phyloP scores from a whole-genome alignment of 2,797 vertebrate genomes.

The Tachyglossus aculeatus region DNA sequence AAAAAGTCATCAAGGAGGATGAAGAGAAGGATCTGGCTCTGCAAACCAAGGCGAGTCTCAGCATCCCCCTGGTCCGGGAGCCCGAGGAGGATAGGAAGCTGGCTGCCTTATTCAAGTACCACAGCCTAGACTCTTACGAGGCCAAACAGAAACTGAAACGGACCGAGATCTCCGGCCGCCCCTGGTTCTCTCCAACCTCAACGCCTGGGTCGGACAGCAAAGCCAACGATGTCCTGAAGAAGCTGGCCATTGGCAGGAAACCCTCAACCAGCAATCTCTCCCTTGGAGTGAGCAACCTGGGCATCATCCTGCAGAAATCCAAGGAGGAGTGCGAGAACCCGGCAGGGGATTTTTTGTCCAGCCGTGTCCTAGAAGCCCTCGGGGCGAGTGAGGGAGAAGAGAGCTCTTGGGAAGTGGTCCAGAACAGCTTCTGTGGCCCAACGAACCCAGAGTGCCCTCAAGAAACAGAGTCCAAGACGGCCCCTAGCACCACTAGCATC shows the following conservation, averaged over 20 bases:
- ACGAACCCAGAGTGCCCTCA: too few relatives aligned
- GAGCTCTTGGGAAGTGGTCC: too few relatives aligned
- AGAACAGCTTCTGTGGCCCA: too few relatives aligned
- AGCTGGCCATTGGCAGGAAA: constrained; percentile 75
- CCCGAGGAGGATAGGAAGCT: constrained; percentile 85
- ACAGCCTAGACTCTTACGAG: constrained; percentile 82
- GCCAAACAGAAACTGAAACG: too few relatives aligned
- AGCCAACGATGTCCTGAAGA: constrained; percentile 71
- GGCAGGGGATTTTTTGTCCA: background rate
- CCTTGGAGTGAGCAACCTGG: constrained; percentile 21
- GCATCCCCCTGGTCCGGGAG: constrained; percentile 84
- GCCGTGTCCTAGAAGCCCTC: too few relatives aligned
- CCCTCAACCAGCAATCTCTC: background rate
- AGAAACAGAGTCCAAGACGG: too few relatives aligned
- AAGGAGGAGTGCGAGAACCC: background rate
- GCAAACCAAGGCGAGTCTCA: constrained; percentile 80
- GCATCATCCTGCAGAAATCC: constrained; percentile 60
- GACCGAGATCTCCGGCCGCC: constrained; percentile 81
- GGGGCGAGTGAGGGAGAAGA: too few relatives aligned
- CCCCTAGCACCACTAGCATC: too few relatives aligned
- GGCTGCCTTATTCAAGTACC: constrained; percentile 82
- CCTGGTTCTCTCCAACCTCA: constrained; percentile 78
- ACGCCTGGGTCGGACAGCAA: background rate
- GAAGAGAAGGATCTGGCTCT: constrained; percentile 83
- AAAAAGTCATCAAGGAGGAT: constrained; percentile 82